Evolutionary conservation across 2,888 invertebrate genomes (phyloP), one percentile per base, ranked within the genome.

Genomic region (Dasypogon diadema): DNA sequence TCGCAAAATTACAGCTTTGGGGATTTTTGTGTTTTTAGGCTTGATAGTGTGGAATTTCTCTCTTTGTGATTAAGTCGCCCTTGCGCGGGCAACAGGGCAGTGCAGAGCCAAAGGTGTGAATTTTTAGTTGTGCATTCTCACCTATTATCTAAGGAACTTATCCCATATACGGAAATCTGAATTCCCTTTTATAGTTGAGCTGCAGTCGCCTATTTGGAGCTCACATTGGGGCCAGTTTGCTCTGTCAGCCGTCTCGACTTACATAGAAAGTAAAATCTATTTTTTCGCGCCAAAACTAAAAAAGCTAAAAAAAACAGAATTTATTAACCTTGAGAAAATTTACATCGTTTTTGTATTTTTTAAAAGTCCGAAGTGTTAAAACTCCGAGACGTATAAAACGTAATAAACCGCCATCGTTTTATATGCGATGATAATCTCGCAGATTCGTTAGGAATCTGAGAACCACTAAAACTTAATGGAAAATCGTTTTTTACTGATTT

Each of bases 301-400:
- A n/a, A n/a, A n/a, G n/a, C n/a, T n/a, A n/a, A n/a, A n/a, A n/a
- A n/a, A 54, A 54, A 42, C 54, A 21, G 65, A 48, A 68, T 68
- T 48, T 68, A 68, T 68, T 68, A 68, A 68, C 65, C 65, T 68
- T 68, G 65, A 68, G 48, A 48, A 22, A 48, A 26, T 68, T 68
- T 22, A 26, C 65, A 48, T 68, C 22, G 22, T 46, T 48, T 68
- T 24, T 24, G 60, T 60, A 37, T 26, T 68, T 48, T 48, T 68
- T 24, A 68, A 21, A 68, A 68, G 46, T 48, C 24, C 22, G 22
- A 68, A 68, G 48, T 48, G 48, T 48, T 48, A 48, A 68, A 42
- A 48, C 22, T 68, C 24, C 12, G 46, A 22, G 48, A 48, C 46
- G 65, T 46, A 48, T 68, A 46, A 68, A 46, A 22, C 14, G 48